Evolutionary conservation across 2,797 vertebrate genomes (phyloP).

Genomic region (Tadarida brasiliensis): DNA sequence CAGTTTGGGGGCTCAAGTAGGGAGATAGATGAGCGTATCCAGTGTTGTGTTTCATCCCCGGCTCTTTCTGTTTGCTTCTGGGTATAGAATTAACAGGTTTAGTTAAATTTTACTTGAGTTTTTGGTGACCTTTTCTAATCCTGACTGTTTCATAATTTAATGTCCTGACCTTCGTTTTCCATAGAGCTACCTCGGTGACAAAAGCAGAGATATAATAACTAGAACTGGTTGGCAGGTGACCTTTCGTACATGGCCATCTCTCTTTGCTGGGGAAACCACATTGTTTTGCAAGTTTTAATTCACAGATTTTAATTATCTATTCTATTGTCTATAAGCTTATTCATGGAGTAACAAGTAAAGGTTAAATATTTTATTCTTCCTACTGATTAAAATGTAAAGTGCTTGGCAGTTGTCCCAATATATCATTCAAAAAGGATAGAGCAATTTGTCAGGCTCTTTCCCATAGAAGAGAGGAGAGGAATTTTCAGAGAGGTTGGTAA

Average conservation of each 20-base stretch:
- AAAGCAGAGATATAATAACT: conserved; percentile 90
- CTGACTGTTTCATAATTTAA: conserved; percentile 88
- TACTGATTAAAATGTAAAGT: conserved; percentile 88
- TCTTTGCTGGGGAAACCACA: conserved; percentile 82
- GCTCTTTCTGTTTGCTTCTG: not conserved
- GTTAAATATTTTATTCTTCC: conserved; percentile 88
- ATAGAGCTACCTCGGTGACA: conserved; percentile 86
- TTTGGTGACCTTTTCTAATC: conserved; percentile 89
- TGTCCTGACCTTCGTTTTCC: conserved; percentile 89
- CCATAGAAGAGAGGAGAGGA: conserved; percentile 59
- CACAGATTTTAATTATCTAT: conserved; percentile 88
- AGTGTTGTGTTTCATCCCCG: not conserved
- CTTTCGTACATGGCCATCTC: conserved; percentile 86
- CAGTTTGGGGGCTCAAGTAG: not conserved
- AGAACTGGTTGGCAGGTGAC: conserved; percentile 89
- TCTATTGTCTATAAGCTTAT: conserved; percentile 87
- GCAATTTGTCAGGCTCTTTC: conserved; percentile 74
- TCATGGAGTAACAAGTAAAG: conserved; percentile 85
- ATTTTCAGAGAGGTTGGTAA: not conserved
- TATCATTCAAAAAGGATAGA: conserved; percentile 81
- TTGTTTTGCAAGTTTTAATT: conserved; percentile 88
- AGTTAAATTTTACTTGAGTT: conserved; percentile 82
- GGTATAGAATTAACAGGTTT: conserved; percentile 71
- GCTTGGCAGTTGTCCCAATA: conserved; percentile 81
- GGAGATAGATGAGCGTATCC: not conserved